Percentiles rank a stretch among this genome's conserved stretches.
These are phyloP conservation scores for Caiman crocodilus DNA, from an alignment of 2,797 vertebrate species.

Conservation along the genomic window DNA sequence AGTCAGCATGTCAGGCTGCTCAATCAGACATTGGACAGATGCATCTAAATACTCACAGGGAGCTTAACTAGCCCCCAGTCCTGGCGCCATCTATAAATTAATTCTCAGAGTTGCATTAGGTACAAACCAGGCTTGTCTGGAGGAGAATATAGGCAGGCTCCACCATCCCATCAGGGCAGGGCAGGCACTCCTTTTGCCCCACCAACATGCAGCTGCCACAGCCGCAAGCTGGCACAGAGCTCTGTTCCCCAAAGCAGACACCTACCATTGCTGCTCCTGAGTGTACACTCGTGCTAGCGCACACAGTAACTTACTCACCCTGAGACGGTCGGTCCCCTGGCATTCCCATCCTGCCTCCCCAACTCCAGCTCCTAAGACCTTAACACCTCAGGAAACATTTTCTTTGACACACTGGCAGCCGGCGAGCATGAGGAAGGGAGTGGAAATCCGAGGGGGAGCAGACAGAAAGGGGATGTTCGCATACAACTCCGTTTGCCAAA, in stretches of 20 bases:
- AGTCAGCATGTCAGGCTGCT: not conserved
- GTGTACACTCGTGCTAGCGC: no score
- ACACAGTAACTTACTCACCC: not conserved
- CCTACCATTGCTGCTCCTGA: not conserved
- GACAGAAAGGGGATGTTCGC: fast-evolving
- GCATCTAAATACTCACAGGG: not conserved
- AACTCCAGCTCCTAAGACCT: not conserved
- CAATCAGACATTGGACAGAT: conserved; percentile 2
- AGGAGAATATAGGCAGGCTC: not conserved
- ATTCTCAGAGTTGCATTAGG: conserved; percentile 16
- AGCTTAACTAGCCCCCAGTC: not conserved
- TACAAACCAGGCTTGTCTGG: conserved; percentile 23
- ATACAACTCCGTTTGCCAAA: not conserved
- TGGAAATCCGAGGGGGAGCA: not conserved
- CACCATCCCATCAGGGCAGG: not conserved
- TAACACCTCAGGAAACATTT: not conserved
- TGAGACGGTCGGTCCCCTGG: not conserved
- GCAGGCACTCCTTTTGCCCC: not conserved
- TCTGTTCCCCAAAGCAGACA: not conserved
- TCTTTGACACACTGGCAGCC: not conserved
- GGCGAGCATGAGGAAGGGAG: not conserved
- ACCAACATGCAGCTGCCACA: not conserved
- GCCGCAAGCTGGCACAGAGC: not conserved
- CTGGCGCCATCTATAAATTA: conserved; percentile 36
- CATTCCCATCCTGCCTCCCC: not conserved